Evolutionary conservation across 2,797 vertebrate genomes (phyloP).

Genomic region (Serranus cabrilla): DNA sequence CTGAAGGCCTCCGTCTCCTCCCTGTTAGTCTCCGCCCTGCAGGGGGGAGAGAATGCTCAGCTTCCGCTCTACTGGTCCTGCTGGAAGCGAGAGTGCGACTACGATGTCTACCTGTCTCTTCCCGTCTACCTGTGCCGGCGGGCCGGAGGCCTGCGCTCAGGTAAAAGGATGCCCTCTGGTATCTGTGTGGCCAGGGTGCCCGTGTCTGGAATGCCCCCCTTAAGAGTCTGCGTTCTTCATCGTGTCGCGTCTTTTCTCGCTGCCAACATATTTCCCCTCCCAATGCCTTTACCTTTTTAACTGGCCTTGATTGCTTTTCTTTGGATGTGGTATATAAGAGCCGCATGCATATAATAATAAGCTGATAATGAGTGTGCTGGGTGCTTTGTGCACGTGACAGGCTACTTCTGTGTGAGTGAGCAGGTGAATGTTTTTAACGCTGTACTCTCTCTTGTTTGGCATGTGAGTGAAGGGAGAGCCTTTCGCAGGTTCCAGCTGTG

Average conservation of each 20-base stretch:
- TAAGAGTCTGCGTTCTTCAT: constrained; percentile 70
- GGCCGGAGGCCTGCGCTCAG: constrained; percentile 88
- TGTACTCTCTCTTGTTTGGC: constrained; percentile 30
- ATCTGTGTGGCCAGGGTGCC: constrained; percentile 60
- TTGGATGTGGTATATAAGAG: constrained; percentile 60
- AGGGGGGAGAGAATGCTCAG: constrained; percentile 86
- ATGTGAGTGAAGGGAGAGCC: constrained; percentile 54
- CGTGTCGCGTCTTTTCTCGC: constrained; percentile 64
- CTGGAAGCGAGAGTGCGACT: constrained; percentile 90
- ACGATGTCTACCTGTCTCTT: constrained; percentile 90
- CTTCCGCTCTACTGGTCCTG: constrained; percentile 91
- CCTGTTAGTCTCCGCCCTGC: constrained; percentile 87
- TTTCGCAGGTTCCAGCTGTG: constrained; percentile 57
- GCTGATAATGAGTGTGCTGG: constrained; percentile 45
- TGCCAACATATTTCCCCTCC: constrained; percentile 47
- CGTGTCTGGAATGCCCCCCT: constrained; percentile 70
- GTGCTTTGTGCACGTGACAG: constrained; percentile 48
- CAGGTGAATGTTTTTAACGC: constrained; percentile 37
- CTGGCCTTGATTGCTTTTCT: constrained; percentile 67
- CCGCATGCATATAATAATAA: constrained; percentile 71
- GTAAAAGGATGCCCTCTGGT: constrained; percentile 80
- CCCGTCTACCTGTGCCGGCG: constrained; percentile 90
- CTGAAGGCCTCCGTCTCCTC: constrained; percentile 82
- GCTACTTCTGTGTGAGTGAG: constrained; percentile 35
- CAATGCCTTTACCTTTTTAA: constrained; percentile 56